Base-by-base conservation (phyloP, 1,140 invertebrate species). In the Vanessa atalanta region DNA sequence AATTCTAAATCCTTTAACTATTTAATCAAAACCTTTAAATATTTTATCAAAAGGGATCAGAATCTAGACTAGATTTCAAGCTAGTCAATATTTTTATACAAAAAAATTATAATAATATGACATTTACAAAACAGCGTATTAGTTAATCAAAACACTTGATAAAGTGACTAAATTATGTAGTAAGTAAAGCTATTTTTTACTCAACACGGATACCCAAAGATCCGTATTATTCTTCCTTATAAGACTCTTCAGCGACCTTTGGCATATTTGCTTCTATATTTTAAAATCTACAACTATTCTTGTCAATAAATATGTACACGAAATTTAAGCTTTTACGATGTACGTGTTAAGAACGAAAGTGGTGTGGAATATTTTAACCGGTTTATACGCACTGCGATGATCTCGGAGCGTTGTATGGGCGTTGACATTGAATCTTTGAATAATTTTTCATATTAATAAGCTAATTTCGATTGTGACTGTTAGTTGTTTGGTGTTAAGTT, bases 351-450 rank as follows among this genome's bases (percentile, higher is more conserved):
- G 75, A 64, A 26, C 78, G 69, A 77, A 70, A 73, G 72, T 77
- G 13, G 69, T 70, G 47, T 76, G 69, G 48, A 26, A 72, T 26
- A 73, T 67, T 55, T 73, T 57, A 48, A 60, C 53, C 61, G 43
- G 70, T 47, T 67, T 55, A 9, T 15, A 5, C 48, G 16, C 16
- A 6, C 48, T 15, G 15, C 13, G 15, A 5, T 50, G 13, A 15
- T 50, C 48, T 55, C 16, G 53, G 1, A 4, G 16, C 16, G 9
- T 50, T 68, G 63, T 47, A 72, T 66, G 47, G 67, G 66, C 63
- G 72, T 72, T 81, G 80, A 79, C 80, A 81, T 81, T 81, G 80
- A 76, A 81, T 76, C 50, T 73, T 70, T 81, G 74, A 81, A 77
- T 81, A 74, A 77, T 73, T 81, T 79, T 71, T 60, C 73, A 77